Percentiles rank a stretch among this genome's conserved stretches.
Conservation (phyloP, 1,140 invertebrate species). For the Asobara japonica region DNA sequence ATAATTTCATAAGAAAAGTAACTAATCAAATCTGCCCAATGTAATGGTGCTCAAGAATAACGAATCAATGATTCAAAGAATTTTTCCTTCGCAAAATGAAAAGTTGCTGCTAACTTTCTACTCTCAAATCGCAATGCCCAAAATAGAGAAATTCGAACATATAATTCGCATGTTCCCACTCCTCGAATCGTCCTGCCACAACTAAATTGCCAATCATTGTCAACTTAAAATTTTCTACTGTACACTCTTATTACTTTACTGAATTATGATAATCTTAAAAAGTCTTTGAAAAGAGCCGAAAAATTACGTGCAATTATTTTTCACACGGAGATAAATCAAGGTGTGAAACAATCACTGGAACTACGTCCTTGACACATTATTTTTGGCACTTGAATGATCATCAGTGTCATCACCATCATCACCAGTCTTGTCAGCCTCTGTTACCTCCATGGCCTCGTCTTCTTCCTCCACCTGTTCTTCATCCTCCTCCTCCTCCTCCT, state of each 20-base stretch:
- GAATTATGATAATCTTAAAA: neutral
- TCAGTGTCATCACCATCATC: conserved; percentile 35
- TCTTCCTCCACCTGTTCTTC: conserved; percentile 35
- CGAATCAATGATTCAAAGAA: neutral
- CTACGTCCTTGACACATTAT: conserved; percentile 47
- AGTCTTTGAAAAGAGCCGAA: neutral
- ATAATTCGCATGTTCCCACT: neutral
- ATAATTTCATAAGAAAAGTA: neutral
- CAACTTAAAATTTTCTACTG: neutral
- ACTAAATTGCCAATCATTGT: neutral
- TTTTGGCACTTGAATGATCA: conserved; percentile 52
- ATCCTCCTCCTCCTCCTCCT: conserved; percentile 1
- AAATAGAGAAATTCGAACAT: neutral
- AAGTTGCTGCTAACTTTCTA: neutral
- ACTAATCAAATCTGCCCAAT: neutral
- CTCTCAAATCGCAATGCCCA: neutral
- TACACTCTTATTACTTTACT: neutral
- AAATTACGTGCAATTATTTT: neutral
- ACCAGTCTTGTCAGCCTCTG: conserved; percentile 35
- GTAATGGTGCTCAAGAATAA: neutral
- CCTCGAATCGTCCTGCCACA: neutral
- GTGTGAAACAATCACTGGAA: conserved; percentile 15
- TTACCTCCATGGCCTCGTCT: conserved; percentile 17
- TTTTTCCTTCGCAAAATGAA: neutral
- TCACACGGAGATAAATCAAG: conserved; percentile 14